A percentile compares a stretch with the other conserved stretches of the same genome.
Evolutionary conservation across 2,113 vertebrate species (phyloP).

Genomic region (Gadus chalcogrammus): DNA sequence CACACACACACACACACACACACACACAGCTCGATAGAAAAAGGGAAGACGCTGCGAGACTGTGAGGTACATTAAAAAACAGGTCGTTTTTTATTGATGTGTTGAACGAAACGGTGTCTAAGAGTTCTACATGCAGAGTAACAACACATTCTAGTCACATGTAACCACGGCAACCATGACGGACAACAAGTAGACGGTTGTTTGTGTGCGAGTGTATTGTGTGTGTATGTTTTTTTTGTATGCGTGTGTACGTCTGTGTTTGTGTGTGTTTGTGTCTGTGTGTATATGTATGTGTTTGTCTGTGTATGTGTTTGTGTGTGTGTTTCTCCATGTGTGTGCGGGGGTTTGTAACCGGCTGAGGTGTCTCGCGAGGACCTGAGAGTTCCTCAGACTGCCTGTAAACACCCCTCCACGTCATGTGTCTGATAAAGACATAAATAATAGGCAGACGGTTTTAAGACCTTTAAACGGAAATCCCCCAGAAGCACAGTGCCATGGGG

Average conservation of each 20-base stretch:
- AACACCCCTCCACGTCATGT: too few relatives aligned
- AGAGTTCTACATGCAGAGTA: slow-evolving; percentile 86
- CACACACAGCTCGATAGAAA: background rate
- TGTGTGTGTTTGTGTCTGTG: background rate
- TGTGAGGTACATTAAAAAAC: slow-evolving; percentile 46
- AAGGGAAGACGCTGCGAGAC: background rate
- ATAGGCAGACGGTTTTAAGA: too few relatives aligned
- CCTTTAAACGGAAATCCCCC: too few relatives aligned
- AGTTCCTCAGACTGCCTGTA: too few relatives aligned
- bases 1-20: background rate
- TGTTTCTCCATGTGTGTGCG: background rate
- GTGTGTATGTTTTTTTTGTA: background rate
- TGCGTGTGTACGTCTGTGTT: background rate
- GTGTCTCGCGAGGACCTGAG: too few relatives aligned
- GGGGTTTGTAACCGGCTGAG: background rate
- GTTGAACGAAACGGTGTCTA: slow-evolving; percentile 75
- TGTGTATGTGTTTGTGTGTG: background rate
- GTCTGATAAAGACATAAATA: too few relatives aligned
- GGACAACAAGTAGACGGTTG: background rate
- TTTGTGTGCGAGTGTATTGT: slow-evolving; percentile 9
- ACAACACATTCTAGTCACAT: slow-evolving; percentile 74
- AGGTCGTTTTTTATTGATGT: slow-evolving; percentile 59
- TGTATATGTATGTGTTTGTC: background rate
- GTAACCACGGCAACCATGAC: slow-evolving; percentile 49
- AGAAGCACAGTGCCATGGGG: too few relatives aligned